Evolutionary conservation across 2,113 vertebrate species (phyloP), one percentile per base, ranked within the genome.

Genomic region (Sorex araneus): DNA sequence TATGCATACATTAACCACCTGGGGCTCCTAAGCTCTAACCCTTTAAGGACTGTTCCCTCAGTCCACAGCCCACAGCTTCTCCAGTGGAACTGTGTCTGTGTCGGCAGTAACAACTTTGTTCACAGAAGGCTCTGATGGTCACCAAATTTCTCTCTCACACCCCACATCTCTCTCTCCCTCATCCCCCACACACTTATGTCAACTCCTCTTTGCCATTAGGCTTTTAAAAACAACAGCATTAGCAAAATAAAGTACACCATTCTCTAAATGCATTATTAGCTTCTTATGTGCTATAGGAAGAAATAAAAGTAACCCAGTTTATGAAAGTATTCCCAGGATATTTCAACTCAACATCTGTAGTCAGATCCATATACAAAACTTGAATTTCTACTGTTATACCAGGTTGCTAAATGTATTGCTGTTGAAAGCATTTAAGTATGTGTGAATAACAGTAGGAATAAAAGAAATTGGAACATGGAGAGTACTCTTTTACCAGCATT

Each of bases 401-500:
- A 85, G 54, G 25, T 40, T 87, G 87, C 74, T 67, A 69, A 77
- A 28, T 45, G 92, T 13, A 85, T 88, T 60, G 21, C 57, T 21
- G 64, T 54, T 57, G 43, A 77, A 91, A 90, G 16, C 45, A 7
- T 89, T 94, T 89, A 90, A 94, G 84, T 8, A 15, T 80, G 95
- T 86, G 19, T 92, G 67, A 87, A 50, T 90, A 90, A n/a, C 19
- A 80, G 23, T 28, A 67, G 8, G 27, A 84, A 95, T 32, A 94
- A 92, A 90, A 64, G 6, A 28, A 66, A 84, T 36, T 83, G 13
- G 21, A 28, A 28, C 66, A 74, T 89, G 86, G 81, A 83, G 19
- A 90, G 23, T 70, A 76, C 43, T 74, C 27, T 25, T 81, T 91
- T 87, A 75, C 69, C 23, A 66, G 27, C 69, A 74, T 71, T 76